Conservation (phyloP, 1,140 invertebrate genomes). For the Drosophila guanche region DNA sequence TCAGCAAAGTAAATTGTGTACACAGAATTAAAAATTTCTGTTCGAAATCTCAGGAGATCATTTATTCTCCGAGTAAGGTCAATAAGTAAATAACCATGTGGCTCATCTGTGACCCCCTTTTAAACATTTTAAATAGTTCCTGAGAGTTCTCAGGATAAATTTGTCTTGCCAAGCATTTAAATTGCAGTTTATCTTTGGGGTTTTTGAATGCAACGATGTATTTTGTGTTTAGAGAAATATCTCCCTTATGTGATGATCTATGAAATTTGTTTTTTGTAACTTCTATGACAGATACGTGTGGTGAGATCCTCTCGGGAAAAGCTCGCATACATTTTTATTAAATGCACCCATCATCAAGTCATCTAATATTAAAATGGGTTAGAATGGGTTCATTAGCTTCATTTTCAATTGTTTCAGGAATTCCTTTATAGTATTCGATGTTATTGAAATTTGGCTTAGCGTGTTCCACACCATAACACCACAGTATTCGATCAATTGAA, state of each 20-base stretch:
- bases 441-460: background rate
- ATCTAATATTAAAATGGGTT: background rate
- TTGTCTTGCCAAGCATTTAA: slow-evolving; percentile 10
- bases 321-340: slow-evolving; percentile 8
- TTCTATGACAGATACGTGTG: slow-evolving; percentile 5
- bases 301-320: slow-evolving; percentile 7
- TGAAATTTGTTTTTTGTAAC: slow-evolving; percentile 2
- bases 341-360: background rate
- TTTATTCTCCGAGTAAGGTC: slow-evolving; percentile 8
- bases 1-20: slow-evolving; percentile 3
- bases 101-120: slow-evolving; percentile 6
- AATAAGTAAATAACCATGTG: slow-evolving; percentile 14
- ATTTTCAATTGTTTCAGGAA: background rate
- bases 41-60: slow-evolving; percentile 6
- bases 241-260: slow-evolving; percentile 6
- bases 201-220: slow-evolving; percentile 5
- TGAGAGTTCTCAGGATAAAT: slow-evolving; percentile 5
- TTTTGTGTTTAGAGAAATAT: slow-evolving; percentile 8
- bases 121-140: slow-evolving; percentile 5
- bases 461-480: background rate
- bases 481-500: background rate
- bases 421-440: slow-evolving; percentile 1
- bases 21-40: slow-evolving; percentile 6
- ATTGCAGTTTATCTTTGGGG: slow-evolving; percentile 1
- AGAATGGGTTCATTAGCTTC: background rate